phyloP scores from a whole-genome alignment of 2,888 invertebrate species.

The Chironomus tentans region DNA sequence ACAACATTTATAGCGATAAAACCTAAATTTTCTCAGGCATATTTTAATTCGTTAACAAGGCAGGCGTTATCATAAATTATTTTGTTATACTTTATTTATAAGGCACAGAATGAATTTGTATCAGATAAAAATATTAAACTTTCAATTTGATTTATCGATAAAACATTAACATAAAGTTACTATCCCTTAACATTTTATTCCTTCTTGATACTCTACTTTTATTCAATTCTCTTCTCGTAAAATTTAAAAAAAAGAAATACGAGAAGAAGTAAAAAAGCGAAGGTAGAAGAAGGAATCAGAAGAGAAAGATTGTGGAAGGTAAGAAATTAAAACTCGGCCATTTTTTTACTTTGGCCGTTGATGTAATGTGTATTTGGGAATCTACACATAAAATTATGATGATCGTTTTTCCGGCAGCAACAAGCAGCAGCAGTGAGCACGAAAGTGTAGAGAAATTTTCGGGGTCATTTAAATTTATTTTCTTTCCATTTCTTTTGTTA shows the following conservation, averaged over 20 bases:
- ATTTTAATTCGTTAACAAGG: too few species aligned
- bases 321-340: neutral
- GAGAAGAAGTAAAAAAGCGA: neutral
- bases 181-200: neutral
- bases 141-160: too few species aligned
- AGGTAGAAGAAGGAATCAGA: neutral
- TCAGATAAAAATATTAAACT: too few species aligned
- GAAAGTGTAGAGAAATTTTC: neutral
- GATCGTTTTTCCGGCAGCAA: neutral
- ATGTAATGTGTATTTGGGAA: neutral
- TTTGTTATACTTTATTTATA: too few species aligned
- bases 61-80: too few species aligned
- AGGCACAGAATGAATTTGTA: too few species aligned
- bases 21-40: too few species aligned
- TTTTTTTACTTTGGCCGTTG: neutral
- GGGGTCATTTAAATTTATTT: slow-evolving; percentile 1
- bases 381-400: neutral
- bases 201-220: neutral
- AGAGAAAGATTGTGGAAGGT: neutral
- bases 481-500: neutral
- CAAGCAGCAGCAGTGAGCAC: neutral
- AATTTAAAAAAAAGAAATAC: neutral
- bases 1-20: too few species aligned
- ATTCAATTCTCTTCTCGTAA: neutral
- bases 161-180: neutral